phyloP scores from a whole-genome alignment of 2,797 vertebrate genomes.

The Oceanodroma leucorhoa region DNA sequence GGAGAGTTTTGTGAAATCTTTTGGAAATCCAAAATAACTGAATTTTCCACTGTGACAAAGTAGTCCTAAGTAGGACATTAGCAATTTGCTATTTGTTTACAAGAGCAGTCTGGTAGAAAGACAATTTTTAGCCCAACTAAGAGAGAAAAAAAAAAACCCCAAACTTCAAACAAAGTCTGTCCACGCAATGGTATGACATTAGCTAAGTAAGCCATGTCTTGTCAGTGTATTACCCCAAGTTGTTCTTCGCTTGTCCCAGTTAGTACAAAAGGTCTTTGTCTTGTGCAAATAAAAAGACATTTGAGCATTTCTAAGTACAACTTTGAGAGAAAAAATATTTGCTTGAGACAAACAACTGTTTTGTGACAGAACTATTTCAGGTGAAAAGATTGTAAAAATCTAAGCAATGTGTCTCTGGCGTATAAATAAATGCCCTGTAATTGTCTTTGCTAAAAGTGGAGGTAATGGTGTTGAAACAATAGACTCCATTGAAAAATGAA shows the following conservation, averaged over 20 bases:
- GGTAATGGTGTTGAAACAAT: slow-evolving; percentile 59
- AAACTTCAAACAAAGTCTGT: background rate
- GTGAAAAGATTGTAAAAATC: slow-evolving; percentile 48
- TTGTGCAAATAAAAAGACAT: slow-evolving; percentile 47
- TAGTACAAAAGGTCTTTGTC: slow-evolving; percentile 28
- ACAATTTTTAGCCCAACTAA: background rate
- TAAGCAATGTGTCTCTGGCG: slow-evolving; percentile 34
- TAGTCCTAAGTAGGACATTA: background rate
- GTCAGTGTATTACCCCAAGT: background rate
- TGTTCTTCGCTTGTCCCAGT: slow-evolving; percentile 11
- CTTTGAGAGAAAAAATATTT: slow-evolving; percentile 46
- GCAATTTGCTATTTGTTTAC: background rate
- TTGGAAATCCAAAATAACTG: background rate
- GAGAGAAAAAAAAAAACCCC: background rate
- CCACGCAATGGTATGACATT: background rate
- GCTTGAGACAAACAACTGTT: slow-evolving; percentile 56
- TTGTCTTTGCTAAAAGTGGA: slow-evolving; percentile 44
- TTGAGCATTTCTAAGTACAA: slow-evolving; percentile 38
- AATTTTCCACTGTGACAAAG: background rate
- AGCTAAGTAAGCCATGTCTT: slow-evolving; percentile 4
- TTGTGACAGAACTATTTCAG: background rate
- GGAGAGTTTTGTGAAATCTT: background rate
- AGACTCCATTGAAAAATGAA: slow-evolving; percentile 49
- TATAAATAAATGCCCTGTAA: slow-evolving; percentile 52
- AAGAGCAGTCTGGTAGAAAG: background rate